Base-by-base conservation (phyloP, 2,113 vertebrate species). In the Notarius quadriscutis region DNA sequence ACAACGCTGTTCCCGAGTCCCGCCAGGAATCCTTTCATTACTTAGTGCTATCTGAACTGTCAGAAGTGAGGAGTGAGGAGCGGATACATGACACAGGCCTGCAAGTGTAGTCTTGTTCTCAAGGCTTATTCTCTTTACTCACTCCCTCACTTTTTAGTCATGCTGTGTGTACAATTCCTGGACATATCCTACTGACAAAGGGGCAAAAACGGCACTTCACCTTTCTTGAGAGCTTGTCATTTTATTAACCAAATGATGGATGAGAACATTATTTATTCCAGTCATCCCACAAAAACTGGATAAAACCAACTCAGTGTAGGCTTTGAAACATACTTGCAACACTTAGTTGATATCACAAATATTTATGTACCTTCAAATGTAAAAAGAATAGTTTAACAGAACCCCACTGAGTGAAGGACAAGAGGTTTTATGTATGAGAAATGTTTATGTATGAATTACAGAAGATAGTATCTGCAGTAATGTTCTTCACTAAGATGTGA, bases 31-130 rank as follows among this genome's bases (percentile, higher is more conserved):
- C 94, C 93, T 93, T 92, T 92, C 91, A 92, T 93, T 94, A 93
- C 92, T 93, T 93, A 92, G 83, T 90, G 92, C 93, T 93, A 94
- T 95, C 92, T 92, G 91, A 94, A 92, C 94, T 94, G 94, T 94
- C 93, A 94, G 93, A 93, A 93, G 94, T 94, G 94, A 93, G 88
- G 89, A 91, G 91, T 89, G 91, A 94, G 89, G 90, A 91, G 91
- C 93, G 92, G 92, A 93, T 91, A 93, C 91, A 90, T 87, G 87
- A 91, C 91, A 90, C 81, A 14, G 87, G 67, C 89, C 80, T 90
- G 92, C 95, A 95, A 93, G 95, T 95, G 94, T 88, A 93, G 94
- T 95, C 95, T 95, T 95, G 95, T 94, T 87, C 92, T 88, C 77
- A 41, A 88, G 89, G 74, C 83, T 89, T 89, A 83, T 93, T 93